phyloP scores from a whole-genome alignment of 2,797 vertebrate species.

The Zalophus californianus region DNA sequence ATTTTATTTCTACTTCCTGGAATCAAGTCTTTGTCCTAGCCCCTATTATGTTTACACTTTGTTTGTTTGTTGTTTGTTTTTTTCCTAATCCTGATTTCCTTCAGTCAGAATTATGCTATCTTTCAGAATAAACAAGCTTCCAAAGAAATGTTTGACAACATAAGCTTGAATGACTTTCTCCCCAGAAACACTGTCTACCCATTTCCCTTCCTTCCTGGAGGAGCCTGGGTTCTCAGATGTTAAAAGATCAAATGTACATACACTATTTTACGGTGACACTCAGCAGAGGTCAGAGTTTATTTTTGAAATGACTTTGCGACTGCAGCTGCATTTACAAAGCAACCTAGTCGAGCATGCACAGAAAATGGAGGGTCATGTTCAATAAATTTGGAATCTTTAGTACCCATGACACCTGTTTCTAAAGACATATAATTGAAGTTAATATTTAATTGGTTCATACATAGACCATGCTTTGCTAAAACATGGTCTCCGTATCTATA shows the following conservation, averaged over 20 bases:
- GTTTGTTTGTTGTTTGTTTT: too few species aligned
- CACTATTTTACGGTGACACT: background rate
- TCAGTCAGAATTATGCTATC: background rate
- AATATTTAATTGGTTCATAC: background rate
- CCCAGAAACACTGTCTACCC: background rate
- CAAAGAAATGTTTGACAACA: background rate
- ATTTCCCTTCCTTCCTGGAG: background rate
- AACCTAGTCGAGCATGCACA: background rate
- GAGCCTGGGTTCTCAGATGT: background rate
- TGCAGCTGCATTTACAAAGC: background rate
- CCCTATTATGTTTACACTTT: background rate
- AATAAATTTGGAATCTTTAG: background rate
- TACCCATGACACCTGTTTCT: background rate
- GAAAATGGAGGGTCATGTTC: background rate
- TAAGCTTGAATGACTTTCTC: background rate
- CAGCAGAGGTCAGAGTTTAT: background rate
- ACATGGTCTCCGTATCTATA: background rate
- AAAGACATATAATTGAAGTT: background rate
- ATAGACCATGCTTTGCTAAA: background rate
- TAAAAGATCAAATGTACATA: background rate
- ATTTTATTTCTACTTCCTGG: slow-evolving; percentile 8
- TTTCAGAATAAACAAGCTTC: background rate
- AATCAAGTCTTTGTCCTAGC: background rate
- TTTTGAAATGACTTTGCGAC: background rate
- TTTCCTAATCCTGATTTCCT: background rate